Evolutionary conservation across 2,888 invertebrate genomes (phyloP).

Genomic region (Euspilapteryx auroguttella): DNA sequence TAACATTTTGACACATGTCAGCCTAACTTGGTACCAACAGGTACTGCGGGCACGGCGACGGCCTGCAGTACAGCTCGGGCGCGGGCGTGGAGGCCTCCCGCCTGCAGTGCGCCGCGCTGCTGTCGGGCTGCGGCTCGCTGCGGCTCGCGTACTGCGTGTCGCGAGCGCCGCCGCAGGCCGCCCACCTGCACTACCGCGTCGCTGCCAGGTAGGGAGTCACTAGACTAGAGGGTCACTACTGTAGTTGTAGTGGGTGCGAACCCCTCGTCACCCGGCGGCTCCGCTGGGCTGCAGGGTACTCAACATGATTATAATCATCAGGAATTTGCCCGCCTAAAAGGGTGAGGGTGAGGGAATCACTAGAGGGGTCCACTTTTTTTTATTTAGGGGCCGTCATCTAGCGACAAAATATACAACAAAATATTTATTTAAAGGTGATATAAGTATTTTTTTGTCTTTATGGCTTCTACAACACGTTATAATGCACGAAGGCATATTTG

Average conservation of each 20-base stretch:
- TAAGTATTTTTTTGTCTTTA: too few relatives aligned
- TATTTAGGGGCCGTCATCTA: too few relatives aligned
- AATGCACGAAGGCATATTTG: too few relatives aligned
- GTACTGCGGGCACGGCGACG: constrained; percentile 79
- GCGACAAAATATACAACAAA: too few relatives aligned
- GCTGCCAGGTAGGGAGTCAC: constrained; percentile 57
- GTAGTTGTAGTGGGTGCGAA: constrained; percentile 1
- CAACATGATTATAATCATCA: too few relatives aligned
- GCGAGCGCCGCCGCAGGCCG: constrained; percentile 58
- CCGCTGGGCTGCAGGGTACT: too few relatives aligned
- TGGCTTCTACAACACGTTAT: too few relatives aligned
- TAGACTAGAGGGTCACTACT: constrained; percentile 1
- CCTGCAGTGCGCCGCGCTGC: constrained; percentile 57
- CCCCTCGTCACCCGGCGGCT: too few relatives aligned
- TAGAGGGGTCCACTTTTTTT: too few relatives aligned
- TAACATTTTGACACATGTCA: neutral
- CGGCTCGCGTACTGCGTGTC: constrained; percentile 48
- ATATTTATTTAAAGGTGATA: too few relatives aligned
- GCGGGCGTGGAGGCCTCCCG: constrained; percentile 63
- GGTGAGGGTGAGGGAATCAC: too few relatives aligned
- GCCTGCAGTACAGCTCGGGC: constrained; percentile 59
- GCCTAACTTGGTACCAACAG: constrained; percentile 40
- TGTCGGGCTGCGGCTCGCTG: constrained; percentile 75
- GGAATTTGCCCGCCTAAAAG: too few relatives aligned
- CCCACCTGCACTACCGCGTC: constrained; percentile 65